Percentiles rank a stretch among this genome's conserved stretches.
phyloP scores from a whole-genome alignment of 2,888 invertebrate genomes.

The Brachyopa scutellaris region DNA sequence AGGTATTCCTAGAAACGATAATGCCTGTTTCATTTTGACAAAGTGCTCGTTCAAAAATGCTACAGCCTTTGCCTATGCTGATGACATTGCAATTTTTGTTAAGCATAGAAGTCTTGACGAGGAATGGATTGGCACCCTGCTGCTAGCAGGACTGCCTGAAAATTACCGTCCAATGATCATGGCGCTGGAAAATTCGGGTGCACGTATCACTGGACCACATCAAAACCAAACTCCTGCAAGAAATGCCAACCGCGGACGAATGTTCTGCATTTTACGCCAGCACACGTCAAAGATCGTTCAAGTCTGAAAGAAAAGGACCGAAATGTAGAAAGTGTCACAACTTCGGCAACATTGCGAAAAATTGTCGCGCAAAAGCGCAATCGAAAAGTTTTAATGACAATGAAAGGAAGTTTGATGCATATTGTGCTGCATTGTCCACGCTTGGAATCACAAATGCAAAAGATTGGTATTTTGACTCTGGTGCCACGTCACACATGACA shows the following conservation, averaged over 20 bases:
- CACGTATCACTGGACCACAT: not conserved
- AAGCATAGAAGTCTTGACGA: too few species aligned
- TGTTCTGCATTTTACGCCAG: not conserved
- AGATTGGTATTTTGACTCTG: too few species aligned
- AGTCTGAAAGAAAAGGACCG: conserved; percentile 14
- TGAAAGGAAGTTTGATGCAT: not conserved
- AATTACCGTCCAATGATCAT: too few species aligned
- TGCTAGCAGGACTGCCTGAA: conserved; percentile 74
- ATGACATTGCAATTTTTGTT: too few species aligned
- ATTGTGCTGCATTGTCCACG: too few species aligned
- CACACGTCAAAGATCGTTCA: not conserved
- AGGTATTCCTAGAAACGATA: too few species aligned
- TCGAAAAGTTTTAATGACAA: too few species aligned
- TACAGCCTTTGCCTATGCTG: too few species aligned
- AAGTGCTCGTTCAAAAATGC: too few species aligned
- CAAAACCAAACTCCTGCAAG: conserved; percentile 1
- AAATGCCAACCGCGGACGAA: not conserved
- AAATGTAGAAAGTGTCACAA: conserved; percentile 34
- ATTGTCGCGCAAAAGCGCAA: conserved; percentile 11
- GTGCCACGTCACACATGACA: too few species aligned
- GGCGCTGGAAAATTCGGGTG: conserved; percentile 9
- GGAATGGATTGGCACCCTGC: conserved; percentile 49
- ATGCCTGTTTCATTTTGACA: too few species aligned
- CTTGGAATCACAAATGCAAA: too few species aligned
- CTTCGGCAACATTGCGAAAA: conserved; percentile 49